phyloP scores from a whole-genome alignment of 1,140 invertebrate species.

The Euglossa dilemma region DNA sequence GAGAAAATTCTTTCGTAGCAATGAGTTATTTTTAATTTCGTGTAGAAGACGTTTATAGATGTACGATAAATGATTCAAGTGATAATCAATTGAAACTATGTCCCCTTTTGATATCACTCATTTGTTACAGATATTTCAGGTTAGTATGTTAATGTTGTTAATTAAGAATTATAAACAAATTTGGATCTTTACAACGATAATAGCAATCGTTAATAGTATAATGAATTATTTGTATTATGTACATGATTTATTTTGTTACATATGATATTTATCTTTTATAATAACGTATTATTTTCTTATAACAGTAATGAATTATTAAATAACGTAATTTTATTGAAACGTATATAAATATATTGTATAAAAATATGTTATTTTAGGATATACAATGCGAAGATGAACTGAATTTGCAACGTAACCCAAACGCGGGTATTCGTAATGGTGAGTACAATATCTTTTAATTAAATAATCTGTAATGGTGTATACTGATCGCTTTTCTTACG shows the following conservation, averaged over 20 bases:
- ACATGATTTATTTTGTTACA: neutral
- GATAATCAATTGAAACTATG: slow-evolving; percentile 26
- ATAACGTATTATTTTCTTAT: neutral
- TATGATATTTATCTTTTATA: neutral
- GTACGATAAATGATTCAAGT: neutral
- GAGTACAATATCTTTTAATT: slow-evolving; percentile 14
- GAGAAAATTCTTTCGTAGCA: slow-evolving; percentile 32
- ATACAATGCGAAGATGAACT: slow-evolving; percentile 32
- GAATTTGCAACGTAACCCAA: neutral
- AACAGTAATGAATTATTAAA: neutral
- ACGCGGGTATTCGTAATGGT: neutral
- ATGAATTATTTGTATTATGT: neutral
- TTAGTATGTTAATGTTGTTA: slow-evolving; percentile 44
- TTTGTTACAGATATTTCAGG: slow-evolving; percentile 47
- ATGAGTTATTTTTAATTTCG: neutral
- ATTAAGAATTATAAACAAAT: neutral
- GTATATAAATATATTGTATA: neutral
- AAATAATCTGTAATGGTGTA: neutral
- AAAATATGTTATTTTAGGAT: slow-evolving; percentile 37
- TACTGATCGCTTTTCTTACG: neutral
- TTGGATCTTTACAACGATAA: neutral
- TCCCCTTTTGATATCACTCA: slow-evolving; percentile 16
- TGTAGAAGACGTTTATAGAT: neutral
- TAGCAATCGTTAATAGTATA: neutral
- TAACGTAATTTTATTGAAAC: no score